Base-by-base conservation (phyloP, 1,140 invertebrate genomes). In the Zaprionus africanus region DNA sequence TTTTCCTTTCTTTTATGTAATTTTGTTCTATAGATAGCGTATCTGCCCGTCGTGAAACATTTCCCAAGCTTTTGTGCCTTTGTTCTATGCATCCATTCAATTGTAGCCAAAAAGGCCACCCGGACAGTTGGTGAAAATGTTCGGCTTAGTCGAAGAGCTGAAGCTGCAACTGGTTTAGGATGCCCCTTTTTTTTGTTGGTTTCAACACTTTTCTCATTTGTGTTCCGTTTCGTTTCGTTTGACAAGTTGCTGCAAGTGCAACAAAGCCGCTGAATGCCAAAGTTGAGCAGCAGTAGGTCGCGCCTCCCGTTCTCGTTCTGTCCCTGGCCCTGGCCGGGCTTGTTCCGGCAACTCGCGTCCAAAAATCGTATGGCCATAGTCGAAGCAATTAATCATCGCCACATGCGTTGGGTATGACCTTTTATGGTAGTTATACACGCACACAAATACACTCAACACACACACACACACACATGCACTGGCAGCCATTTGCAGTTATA, bases 311-410 rank as follows among this genome's bases (percentile, higher is more conserved):
- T 31, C 41, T 60, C 28, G 28, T 41, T 22, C 9, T 17, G 17
- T 7, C 2, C 1, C 1, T n/a, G 26, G 53, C 53, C 26, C 0
- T 12, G 26, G 24, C 5, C 53, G 2, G 22, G 53, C 22, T 9
- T 58, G 24, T 58, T 36, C 26, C 54, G 12, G 13, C 46, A 13
- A 41, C 17, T 17, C 28, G 13, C 19, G 63, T 22, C 63, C 54
- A 66, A 60, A 67, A 38, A 41, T 61, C 41, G 49, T 12, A 36
- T 69, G 38, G 31, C 31, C 62, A 65, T 19, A 34, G 69, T 38
- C 34, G 13, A 56, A 72, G 41, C 81, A 67, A 88, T 87, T 87
- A 84, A 87, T 87, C 84, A 87, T 84, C 43, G 71, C 70, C 78
- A 78, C 71, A 88, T 88, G 83, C 79, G 68, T 61, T 64, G 34